A percentile compares a stretch with the other conserved stretches of the same genome.
Conservation (phyloP, 2,113 vertebrate species). For the Phyllostomus hastatus region DNA sequence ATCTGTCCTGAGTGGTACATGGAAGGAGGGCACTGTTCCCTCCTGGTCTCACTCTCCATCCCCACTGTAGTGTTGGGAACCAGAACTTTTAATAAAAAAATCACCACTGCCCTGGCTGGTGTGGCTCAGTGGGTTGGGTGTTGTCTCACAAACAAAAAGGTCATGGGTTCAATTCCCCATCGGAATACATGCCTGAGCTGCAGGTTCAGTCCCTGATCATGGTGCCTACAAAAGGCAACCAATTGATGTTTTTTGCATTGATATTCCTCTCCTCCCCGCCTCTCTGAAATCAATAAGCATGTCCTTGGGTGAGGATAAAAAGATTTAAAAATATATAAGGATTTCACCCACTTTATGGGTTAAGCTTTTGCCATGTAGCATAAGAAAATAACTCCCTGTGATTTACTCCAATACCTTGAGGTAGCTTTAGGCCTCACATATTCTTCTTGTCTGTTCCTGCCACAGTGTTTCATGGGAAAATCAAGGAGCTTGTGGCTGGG, state of each 20-base stretch:
- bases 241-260: no score
- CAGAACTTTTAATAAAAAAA: not conserved
- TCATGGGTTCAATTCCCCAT: no score
- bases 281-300: no score
- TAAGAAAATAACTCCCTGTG: not conserved
- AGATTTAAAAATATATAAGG: no score
- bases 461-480: not conserved
- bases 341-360: not conserved
- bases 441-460: fast-evolving
- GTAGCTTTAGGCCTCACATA: not conserved
- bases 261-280: no score
- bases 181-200: no score
- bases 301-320: no score
- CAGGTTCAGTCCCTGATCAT: no score
- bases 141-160: no score
- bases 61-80: not conserved
- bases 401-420: not conserved
- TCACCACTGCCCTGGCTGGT: not conserved
- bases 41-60: not conserved
- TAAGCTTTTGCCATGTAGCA: not conserved
- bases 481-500: not conserved
- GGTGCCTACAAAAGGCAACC: no score
- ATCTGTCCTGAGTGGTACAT: fast-evolving
- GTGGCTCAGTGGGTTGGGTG: no score
- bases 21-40: not conserved